Evolutionary conservation across 2,797 vertebrate species (phyloP), one percentile per base, ranked within the genome.

Genomic region (Alcedo atthis): DNA sequence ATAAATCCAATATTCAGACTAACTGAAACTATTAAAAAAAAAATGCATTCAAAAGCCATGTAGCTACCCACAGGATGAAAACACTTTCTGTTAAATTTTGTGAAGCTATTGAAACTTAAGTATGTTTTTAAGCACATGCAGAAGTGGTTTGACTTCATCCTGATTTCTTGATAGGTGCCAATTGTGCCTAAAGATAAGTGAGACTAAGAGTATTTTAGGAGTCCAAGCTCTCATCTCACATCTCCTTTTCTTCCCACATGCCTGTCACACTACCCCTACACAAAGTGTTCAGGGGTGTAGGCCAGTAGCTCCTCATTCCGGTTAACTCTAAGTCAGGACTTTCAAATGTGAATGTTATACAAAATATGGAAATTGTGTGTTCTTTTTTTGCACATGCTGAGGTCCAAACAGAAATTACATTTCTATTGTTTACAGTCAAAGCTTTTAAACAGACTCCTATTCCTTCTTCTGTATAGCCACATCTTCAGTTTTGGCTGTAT

Each of bases 191-290:
- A 78, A 71, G 78, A 35, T n/a, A 74, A 82, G 33, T 78, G 46
- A 77, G 21, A 67, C 40, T 40, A 64, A 74, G 48, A 70, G 67
- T 43, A 33, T 5, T 10, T 46, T 30, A 73, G 32, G 32, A 77
- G 49, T 9, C 12, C 19, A 62, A 35, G 15, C 18, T 81, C 18
- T 82, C 18, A 48, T n/a, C 15, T 77, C 43, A 12, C 26, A 32
- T 17, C 18, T 79, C 9, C 3, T 73, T 82, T 80, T 33, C 40
- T 57, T 28, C 42, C 22, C 1, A 1, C 11, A 21, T 11, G 21
- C 9, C 22, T 2, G 0, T 33, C 0, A 0, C 11, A 15, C 5
- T 66, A 8, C 5, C 28, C 11, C 8, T 64, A 21, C 7, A 11
- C 51, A 51, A 19, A 14, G 15, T 2, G 4, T 32, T 68, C 30